These are phyloP conservation scores for Eretmochelys imbricata DNA, from an alignment of 2,113 vertebrate species.

Conservation along the genomic window DNA sequence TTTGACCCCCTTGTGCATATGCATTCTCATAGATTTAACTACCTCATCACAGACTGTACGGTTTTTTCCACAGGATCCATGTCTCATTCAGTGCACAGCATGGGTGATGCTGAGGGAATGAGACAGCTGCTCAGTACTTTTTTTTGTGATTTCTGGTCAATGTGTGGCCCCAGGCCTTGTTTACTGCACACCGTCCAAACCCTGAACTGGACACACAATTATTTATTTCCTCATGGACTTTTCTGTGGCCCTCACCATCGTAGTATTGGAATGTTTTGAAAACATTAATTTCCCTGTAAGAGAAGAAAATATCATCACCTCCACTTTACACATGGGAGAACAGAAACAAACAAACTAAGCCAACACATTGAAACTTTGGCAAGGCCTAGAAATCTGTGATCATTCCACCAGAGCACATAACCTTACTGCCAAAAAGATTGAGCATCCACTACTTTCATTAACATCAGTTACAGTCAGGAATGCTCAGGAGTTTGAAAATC, in stretches of 20 bases:
- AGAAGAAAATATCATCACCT: background rate
- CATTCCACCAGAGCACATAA: background rate
- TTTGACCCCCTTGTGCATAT: too few relatives aligned
- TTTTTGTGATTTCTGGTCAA: background rate
- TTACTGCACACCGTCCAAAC: background rate
- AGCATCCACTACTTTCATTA: too few relatives aligned
- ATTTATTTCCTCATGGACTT: background rate
- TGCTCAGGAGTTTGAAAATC: too few relatives aligned
- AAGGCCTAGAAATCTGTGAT: background rate
- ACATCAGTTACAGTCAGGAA: too few relatives aligned
- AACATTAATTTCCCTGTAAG: background rate
- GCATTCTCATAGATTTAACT: too few relatives aligned
- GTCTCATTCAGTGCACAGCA: background rate
- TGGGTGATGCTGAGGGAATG: background rate
- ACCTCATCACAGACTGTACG: background rate
- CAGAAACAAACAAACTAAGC: background rate
- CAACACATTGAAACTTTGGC: background rate
- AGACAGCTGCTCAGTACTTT: background rate
- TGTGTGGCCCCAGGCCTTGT: background rate
- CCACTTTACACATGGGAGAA: background rate
- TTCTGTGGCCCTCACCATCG: background rate
- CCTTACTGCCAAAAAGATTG: too few relatives aligned
- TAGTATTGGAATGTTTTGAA: background rate
- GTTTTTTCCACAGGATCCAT: background rate
- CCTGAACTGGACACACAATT: background rate